Base-by-base conservation (phyloP, 2,888 invertebrate genomes). In the Auanema freiburgensis region DNA sequence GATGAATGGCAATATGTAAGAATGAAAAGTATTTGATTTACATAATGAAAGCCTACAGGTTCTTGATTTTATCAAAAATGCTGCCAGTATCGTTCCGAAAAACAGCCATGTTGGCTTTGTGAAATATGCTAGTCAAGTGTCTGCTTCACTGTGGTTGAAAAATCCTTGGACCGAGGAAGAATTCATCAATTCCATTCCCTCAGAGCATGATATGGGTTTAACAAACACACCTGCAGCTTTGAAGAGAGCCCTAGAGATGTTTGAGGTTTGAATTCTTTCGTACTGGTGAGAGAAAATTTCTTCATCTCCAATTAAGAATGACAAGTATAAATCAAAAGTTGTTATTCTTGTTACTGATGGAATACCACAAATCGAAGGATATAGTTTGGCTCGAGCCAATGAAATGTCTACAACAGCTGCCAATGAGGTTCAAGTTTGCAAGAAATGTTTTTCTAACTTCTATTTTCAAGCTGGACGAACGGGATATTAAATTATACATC, bases 221-320 rank as follows among this genome's bases (percentile, higher is more conserved):
- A 57, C 57, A 18, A 57, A 57, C 23, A 57, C 57, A 16, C 49
- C 49, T 11, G 46, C 57, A 16, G 57, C 57, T 44, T 44, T 57
- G 10, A 42, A 46, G n/a, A 43, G 46, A 46, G 57, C 46, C 4
- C 46, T 18, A 14, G 21, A 44, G 16, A 21, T 57, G 46, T 46
- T 57, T 43, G 24, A 54, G 25, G 55, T 54, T 40, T 25, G 24
- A 16, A 23, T 23, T 14, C 18, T 8, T 40, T 12, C n/a, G 24
- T 53, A 10, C 12, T 11, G 46, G 46, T 12, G 57, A 46, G 44
- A 21, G 57, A 18, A 50, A n/a, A 53, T 16, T 23, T 12, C n/a
- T 52, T 2, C n/a, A 52, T 14, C 16, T 53, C 16, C 33, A 5
- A 12, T 53, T 25, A 25, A 56, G 56, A 41, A n/a, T 18, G 56